phyloP scores from a whole-genome alignment of 1,140 invertebrate species.

The Listronotus bonariensis region DNA sequence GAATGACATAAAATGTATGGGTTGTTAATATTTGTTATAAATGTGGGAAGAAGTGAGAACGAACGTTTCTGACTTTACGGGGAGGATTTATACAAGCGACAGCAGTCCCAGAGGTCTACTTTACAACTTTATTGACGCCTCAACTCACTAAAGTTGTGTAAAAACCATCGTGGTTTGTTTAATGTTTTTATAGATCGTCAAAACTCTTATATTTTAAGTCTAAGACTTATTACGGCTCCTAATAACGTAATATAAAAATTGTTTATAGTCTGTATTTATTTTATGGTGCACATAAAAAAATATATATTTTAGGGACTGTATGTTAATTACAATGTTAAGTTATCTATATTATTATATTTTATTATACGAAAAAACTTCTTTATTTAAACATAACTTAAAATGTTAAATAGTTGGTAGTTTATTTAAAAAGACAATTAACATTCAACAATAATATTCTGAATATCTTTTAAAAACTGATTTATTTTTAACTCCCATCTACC shows the following conservation, averaged over 20 bases:
- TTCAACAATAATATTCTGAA: too few relatives aligned
- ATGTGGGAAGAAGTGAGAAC: constrained; percentile 28
- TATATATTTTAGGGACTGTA: too few relatives aligned
- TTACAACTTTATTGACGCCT: constrained; percentile 53
- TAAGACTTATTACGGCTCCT: background rate
- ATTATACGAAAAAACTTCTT: too few relatives aligned
- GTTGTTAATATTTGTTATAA: constrained; percentile 39
- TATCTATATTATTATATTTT: too few relatives aligned
- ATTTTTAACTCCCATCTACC: too few relatives aligned
- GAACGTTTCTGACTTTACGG: constrained; percentile 48
- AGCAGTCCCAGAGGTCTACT: constrained; percentile 49
- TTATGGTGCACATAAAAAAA: too few relatives aligned
- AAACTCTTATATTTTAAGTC: constrained; percentile 2
- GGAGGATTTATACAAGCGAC: constrained; percentile 48
- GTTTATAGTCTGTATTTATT: too few relatives aligned
- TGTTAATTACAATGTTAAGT: too few relatives aligned
- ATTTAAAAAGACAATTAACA: too few relatives aligned
- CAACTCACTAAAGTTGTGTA: constrained; percentile 47
- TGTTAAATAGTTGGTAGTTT: too few relatives aligned
- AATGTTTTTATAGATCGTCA: constrained; percentile 46
- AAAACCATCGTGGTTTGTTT: constrained; percentile 48
- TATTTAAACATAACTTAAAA: too few relatives aligned
- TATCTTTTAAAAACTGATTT: too few relatives aligned
- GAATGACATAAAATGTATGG: constrained; percentile 36
- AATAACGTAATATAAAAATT: background rate